phyloP scores from a whole-genome alignment of 2,797 vertebrate species.

The Chloroceryle inda region DNA sequence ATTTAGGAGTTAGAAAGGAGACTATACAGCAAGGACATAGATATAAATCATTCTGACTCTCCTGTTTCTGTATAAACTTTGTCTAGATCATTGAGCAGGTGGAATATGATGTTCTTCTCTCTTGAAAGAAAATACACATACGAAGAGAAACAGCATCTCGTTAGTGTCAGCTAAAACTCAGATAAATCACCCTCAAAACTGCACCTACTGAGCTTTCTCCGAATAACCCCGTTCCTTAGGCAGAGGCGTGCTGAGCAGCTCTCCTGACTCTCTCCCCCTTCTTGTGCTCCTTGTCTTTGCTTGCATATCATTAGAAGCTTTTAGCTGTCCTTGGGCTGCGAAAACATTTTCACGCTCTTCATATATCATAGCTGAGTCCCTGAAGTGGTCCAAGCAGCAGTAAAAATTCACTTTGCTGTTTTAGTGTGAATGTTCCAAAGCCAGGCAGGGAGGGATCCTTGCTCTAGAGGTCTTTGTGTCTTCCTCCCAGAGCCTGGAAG shows the following conservation, averaged over 20 bases:
- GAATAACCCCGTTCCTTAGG: not conserved
- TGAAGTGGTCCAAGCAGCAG: not conserved
- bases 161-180: slow-evolving; percentile 31
- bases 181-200: slow-evolving; percentile 4
- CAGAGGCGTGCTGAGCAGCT: not conserved
- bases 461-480: not conserved
- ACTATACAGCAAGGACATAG: not conserved
- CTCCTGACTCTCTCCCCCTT: not conserved
- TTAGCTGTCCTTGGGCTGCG: not conserved
- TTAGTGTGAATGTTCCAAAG: not conserved
- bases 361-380: not conserved
- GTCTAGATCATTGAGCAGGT: slow-evolving; percentile 28
- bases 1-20: not conserved
- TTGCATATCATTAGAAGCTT: not conserved
- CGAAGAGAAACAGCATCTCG: slow-evolving; percentile 5
- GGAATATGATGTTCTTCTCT: slow-evolving; percentile 23
- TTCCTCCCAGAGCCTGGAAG: not conserved
- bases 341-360: not conserved
- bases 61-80: not conserved
- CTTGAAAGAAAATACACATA: not conserved
- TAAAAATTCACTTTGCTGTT: not conserved
- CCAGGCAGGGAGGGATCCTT: not conserved
- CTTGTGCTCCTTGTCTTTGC: not conserved
- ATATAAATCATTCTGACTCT: not conserved
- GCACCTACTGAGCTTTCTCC: not conserved